Evolutionary conservation across 2,888 invertebrate genomes (phyloP), one percentile per base, ranked within the genome.

Genomic region (Electrophaes corylata): DNA sequence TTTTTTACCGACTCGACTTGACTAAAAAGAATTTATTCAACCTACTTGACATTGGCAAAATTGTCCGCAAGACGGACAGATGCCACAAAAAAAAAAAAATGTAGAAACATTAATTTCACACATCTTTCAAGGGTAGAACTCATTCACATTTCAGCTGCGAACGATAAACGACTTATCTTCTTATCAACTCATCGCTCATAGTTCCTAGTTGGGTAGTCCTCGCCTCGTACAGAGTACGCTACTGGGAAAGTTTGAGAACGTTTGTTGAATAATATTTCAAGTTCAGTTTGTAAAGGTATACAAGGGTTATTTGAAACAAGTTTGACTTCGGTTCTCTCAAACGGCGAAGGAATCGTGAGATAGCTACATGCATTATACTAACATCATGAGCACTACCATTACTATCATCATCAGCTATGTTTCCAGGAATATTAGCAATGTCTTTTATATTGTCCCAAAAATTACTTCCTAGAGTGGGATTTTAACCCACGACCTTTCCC

Each of bases 131-230:
- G 1, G 2, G 12, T 16, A 14, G 11, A 55, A 18, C 26, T 35
- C 44, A 44, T 50, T 50, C 50, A 19, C 14, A 57, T 50, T 56
- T 43, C 33, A 19, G n/a, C 43, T 39, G 35, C 35, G 40, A 20
- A 35, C 48, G 29, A 23, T n/a, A n/a, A 39, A 16, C 62, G 63
- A 67, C 72, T 74, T 75, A 79, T 76, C 76, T 55, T 51, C 63
- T 74, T 73, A 78, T 75, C 73, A 48, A 69, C 65, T 67, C 72
- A 70, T 72, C 71, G 71, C 57, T 70, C 71, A 66, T 70, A 60
- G 67, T 40, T 69, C 71, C 67, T 71, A 64, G 65, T 65, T 67
- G 37, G 59, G 29, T 67, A 66, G 69, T 68, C 67, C 18, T 1
- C 61, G 60, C 66, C 47, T 48, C 50, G 72, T 71, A 63, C 75